Conservation (phyloP, 2,888 invertebrate genomes). For the Torymus aiolomorphi region DNA sequence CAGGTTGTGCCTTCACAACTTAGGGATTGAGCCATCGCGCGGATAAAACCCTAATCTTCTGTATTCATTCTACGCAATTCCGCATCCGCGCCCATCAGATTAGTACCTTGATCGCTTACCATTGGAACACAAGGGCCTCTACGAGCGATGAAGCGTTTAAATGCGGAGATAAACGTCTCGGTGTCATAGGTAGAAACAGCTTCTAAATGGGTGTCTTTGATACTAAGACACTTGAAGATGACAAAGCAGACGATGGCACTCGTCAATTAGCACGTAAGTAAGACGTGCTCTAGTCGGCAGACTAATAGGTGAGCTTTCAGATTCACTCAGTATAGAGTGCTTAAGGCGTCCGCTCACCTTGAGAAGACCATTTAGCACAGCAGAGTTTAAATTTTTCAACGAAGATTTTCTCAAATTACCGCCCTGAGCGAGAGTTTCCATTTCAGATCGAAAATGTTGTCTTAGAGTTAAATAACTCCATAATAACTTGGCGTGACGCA, state of each 20-base stretch:
- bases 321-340: conserved; percentile 16
- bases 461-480: too few species aligned
- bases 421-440: too few species aligned
- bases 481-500: neutral
- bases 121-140: neutral
- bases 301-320: conserved; percentile 49
- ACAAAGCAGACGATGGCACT: conserved; percentile 51
- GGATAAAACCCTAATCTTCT: neutral
- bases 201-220: conserved; percentile 28
- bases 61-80: neutral
- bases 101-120: neutral
- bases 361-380: too few species aligned
- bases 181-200: neutral
- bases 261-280: conserved; percentile 43
- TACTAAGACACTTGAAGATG: conserved; percentile 54
- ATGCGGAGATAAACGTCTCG: neutral
- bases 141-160: neutral
- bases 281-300: conserved; percentile 43
- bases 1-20: neutral
- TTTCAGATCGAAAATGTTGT: too few species aligned
- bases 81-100: too few species aligned
- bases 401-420: too few species aligned
- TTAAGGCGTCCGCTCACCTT: conserved; percentile 56
- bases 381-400: too few species aligned
- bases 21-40: neutral